Base-by-base conservation (phyloP, 2,888 invertebrate genomes). In the Trilocha varians region DNA sequence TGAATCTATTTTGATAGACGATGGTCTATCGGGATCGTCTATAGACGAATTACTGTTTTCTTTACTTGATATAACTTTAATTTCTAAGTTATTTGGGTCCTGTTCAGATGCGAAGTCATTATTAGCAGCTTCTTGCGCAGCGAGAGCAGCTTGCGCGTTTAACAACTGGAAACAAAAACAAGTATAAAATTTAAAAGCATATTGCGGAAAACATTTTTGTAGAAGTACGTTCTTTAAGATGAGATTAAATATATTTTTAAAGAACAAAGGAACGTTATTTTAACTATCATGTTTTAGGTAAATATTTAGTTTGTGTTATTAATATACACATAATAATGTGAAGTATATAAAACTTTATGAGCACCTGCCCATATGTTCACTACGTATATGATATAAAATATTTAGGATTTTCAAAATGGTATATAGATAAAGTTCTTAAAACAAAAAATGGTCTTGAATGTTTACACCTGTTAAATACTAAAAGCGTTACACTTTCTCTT, bases 61-160 rank as follows among this genome's bases (percentile, higher is more conserved):
- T 55, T 70, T 75, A 45, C 58, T 69, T 11, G 74, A 59, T 39
- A 68, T 52, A 3, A 68, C 57, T 1, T 73, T 59, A 53, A 70
- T 63, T 38, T 83, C 80, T 13, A 68, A 54, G 38, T 72, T 73
- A 45, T 68, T 72, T 34, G 66, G 66, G 2, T 66, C 62, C 14
- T 64, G 41, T 42, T 77, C 73, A 8, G 66, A 55, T 32, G 59
- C 53, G 15, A 56, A 47, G 1, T 74, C 77, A 25, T 55, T 60
- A 5, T 77, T 77, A 5, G 55, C 53, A 5, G 52, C 55, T 25
- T 69, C 62, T 5, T 52, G 52, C 14, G 57, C 57, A 11, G 57
- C 65, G 17, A 72, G 46, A 0, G 82, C 83, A 42, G 76, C 70
- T 51, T 84, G 82, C 16, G 76, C 67, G 37, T 83, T 79, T 44